phyloP scores from a whole-genome alignment of 2,113 vertebrate species.

The Brachyhypopomus gauderio region DNA sequence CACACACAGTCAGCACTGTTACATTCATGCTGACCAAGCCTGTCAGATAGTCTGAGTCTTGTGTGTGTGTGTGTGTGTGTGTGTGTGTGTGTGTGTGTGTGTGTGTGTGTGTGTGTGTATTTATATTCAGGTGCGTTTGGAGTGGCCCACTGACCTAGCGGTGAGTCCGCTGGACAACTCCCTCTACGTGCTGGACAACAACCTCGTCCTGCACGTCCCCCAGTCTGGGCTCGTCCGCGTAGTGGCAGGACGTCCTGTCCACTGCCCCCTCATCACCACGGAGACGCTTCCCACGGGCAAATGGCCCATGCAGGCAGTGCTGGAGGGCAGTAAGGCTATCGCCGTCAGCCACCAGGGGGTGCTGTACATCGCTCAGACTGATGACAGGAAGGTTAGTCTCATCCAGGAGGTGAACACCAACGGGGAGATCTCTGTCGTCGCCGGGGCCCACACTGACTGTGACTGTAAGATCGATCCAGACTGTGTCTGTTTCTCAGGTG shows the following conservation, averaged over 20 bases:
- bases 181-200: conserved; percentile 95
- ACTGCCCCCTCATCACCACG: conserved; percentile 93
- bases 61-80: conserved; percentile 8
- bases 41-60: too few species aligned
- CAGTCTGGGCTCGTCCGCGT: conserved; percentile 88
- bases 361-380: conserved; percentile 94
- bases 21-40: too few species aligned
- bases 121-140: conserved; percentile 86
- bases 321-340: conserved; percentile 93
- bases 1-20: too few species aligned
- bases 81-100: conserved; percentile 53
- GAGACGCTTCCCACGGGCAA: conserved; percentile 91
- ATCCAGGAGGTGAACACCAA: conserved; percentile 97
- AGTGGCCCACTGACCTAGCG: conserved; percentile 95
- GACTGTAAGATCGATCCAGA: conserved; percentile 99
- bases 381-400: conserved; percentile 95
- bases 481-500: conserved; percentile 97
- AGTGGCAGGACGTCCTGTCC: conserved; percentile 92
- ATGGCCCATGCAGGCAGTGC: conserved; percentile 86
- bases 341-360: conserved; percentile 88
- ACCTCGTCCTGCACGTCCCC: conserved; percentile 95
- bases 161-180: conserved; percentile 97
- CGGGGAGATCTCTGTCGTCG: conserved; percentile 90
- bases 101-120: conserved; percentile 34
- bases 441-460: conserved; percentile 91